phyloP scores from a whole-genome alignment of 2,797 vertebrate genomes.

The Typhlichthys eigenmanni region DNA sequence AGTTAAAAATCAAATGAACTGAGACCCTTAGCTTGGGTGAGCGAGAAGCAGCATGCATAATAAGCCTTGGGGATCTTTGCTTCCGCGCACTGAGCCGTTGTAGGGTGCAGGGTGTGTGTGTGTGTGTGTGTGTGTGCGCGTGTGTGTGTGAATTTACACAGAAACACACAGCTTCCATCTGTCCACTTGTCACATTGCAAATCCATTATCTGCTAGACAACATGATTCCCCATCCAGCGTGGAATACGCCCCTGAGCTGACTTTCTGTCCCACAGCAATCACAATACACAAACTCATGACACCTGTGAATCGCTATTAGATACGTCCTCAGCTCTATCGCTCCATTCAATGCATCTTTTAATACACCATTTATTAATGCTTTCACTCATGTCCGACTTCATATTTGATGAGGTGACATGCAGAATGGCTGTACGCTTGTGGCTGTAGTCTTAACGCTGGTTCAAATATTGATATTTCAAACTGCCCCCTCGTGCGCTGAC shows the following conservation, averaged over 20 bases:
- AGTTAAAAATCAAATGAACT: conserved; percentile 76
- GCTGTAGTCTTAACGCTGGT: conserved; percentile 35
- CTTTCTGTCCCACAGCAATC: conserved; percentile 54
- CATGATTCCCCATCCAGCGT: conserved; percentile 68
- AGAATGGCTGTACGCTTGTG: conserved; percentile 50
- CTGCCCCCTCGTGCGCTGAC: conserved; percentile 28
- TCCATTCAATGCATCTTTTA: conserved; percentile 42
- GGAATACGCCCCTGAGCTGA: conserved; percentile 67
- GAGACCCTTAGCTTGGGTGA: conserved; percentile 72
- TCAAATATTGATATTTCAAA: conserved; percentile 35
- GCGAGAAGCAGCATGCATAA: conserved; percentile 65
- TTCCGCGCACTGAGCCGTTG: conserved; percentile 35
- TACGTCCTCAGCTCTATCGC: conserved; percentile 39
- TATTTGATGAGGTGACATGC: conserved; percentile 50
- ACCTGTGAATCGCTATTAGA: conserved; percentile 56
- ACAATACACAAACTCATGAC: conserved; percentile 54
- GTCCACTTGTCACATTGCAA: conserved; percentile 74
- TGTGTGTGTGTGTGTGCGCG: conserved; percentile 4
- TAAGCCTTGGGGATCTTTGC: conserved; percentile 67
- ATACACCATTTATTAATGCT: conserved; percentile 64
- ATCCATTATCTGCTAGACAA: conserved; percentile 73
- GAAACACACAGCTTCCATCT: conserved; percentile 65
- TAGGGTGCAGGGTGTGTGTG: conserved; percentile 15
- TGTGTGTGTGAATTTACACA: conserved; percentile 14
- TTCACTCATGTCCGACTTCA: conserved; percentile 36